phyloP scores from a whole-genome alignment of 2,888 invertebrate species.

The Macrosiphum euphorbiae region DNA sequence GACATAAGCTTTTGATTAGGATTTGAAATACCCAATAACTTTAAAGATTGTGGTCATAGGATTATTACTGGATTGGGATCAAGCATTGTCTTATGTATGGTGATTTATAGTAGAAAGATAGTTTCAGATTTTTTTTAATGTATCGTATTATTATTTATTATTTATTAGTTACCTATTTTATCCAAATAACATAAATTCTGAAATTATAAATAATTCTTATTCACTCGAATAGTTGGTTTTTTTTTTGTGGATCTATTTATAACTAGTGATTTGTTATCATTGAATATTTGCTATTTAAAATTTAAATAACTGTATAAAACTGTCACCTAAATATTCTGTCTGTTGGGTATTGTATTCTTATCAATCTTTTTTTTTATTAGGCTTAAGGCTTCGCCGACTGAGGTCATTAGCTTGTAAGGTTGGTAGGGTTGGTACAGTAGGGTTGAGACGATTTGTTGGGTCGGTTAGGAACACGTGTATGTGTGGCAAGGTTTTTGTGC shows the following conservation, averaged over 20 bases:
- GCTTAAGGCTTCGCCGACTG: too few relatives aligned
- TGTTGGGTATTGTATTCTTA: not conserved
- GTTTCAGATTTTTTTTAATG: not conserved
- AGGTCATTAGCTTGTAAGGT: too few relatives aligned
- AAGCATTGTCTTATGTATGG: not conserved
- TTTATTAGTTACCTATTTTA: not conserved
- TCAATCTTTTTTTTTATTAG: too few relatives aligned
- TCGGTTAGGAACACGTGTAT: too few relatives aligned
- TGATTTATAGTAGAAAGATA: conserved; percentile 19
- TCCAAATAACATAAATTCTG: not conserved
- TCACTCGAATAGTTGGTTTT: not conserved
- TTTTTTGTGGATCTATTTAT: not conserved
- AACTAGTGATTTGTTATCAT: not conserved
- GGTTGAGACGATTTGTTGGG: too few relatives aligned
- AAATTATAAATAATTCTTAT: not conserved
- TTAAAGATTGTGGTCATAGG: not conserved
- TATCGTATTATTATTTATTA: not conserved
- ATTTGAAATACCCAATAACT: conserved; percentile 13
- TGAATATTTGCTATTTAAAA: not conserved
- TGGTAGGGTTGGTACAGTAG: too few relatives aligned
- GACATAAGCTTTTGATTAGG: conserved; percentile 16
- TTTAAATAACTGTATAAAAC: not conserved
- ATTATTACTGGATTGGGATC: conserved; percentile 15
- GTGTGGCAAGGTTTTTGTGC: too few relatives aligned
- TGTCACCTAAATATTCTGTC: not conserved